A percentile compares a stretch with the other conserved stretches of the same genome.
Evolutionary conservation across 2,888 invertebrate genomes (phyloP).

Genomic region (Tipula lateralis): DNA sequence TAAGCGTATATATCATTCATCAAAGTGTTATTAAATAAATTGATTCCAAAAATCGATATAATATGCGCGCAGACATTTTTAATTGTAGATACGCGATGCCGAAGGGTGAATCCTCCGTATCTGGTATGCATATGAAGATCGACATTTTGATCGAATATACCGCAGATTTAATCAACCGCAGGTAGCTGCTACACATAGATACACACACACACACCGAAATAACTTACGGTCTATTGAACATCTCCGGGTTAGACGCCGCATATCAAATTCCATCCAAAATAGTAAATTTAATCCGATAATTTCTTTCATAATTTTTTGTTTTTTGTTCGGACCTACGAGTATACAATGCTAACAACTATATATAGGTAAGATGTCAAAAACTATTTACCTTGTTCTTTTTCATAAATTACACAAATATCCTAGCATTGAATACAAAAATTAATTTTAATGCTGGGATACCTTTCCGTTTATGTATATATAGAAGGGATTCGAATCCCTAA

Average conservation of each 20-base stretch:
- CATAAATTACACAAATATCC: not conserved
- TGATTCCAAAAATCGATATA: not conserved
- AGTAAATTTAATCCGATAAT: conserved; percentile 1
- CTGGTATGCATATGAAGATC: not conserved
- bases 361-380: not conserved
- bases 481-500: not conserved
- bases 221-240: not conserved
- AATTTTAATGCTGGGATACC: not conserved
- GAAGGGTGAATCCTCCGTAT: not conserved
- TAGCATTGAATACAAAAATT: no score
- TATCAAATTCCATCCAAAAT: not conserved
- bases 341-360: not conserved
- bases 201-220: not conserved
- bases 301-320: not conserved
- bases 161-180: not conserved
- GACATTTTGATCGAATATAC: not conserved
- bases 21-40: not conserved
- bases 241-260: not conserved
- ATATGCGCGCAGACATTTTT: not conserved
- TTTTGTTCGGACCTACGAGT: not conserved
- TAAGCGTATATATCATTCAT: not conserved
- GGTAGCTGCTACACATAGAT: no score
- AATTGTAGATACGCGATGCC: not conserved
- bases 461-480: not conserved
- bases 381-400: not conserved